These are phyloP conservation scores for Sarcophaga caerulescens DNA, from an alignment of 2,888 invertebrate species.

Conservation along the genomic window DNA sequence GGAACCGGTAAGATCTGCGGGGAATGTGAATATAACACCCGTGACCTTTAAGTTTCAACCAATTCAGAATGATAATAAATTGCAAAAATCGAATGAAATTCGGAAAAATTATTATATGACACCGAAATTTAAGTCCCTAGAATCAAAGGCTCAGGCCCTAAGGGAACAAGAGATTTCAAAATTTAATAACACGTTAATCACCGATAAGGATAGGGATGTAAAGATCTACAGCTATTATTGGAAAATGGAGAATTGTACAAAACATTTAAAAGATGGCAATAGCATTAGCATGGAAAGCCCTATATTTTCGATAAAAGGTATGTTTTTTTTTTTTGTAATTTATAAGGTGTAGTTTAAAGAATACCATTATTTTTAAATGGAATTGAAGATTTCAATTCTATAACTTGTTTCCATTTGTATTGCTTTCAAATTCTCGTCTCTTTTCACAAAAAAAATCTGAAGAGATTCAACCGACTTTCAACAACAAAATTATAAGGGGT, in stretches of 20 bases:
- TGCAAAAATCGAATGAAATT: conserved; percentile 41
- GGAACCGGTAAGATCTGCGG: background rate
- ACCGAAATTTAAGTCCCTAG: conserved; percentile 30
- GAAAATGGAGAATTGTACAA: conserved; percentile 79
- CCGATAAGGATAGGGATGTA: conserved; percentile 75
- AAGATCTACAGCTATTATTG: conserved; percentile 80
- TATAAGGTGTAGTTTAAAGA: too few species aligned
- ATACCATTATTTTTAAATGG: too few species aligned
- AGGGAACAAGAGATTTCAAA: conserved; percentile 72
- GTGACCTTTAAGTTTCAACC: conserved; percentile 38
- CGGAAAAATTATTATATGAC: conserved; percentile 40
- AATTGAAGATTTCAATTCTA: too few species aligned
- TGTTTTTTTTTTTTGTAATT: background rate
- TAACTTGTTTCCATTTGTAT: too few species aligned
- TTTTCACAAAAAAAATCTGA: too few species aligned
- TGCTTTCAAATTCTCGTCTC: too few species aligned
- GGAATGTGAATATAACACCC: conserved; percentile 1
- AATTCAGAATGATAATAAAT: conserved; percentile 58
- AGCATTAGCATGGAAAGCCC: conserved; percentile 74
- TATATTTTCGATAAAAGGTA: conserved; percentile 78
- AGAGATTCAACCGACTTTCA: too few species aligned
- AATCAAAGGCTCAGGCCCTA: conserved; percentile 3
- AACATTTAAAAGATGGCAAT: conserved; percentile 72
- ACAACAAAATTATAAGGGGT: too few species aligned
- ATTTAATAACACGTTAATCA: conserved; percentile 75